Evolutionary conservation across 2,888 invertebrate genomes (phyloP).

Genomic region (Podotricha telesiphe): DNA sequence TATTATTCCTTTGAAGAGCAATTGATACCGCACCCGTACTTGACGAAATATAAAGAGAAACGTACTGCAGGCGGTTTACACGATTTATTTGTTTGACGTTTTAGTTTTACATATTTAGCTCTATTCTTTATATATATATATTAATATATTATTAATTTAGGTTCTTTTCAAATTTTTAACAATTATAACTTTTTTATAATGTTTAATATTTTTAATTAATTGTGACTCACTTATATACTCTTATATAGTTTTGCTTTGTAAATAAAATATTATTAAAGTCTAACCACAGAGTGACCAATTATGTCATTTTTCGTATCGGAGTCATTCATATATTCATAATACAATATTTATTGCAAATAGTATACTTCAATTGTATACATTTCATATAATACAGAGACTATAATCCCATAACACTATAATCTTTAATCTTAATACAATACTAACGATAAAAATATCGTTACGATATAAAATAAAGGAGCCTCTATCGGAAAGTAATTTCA

Average conservation of each 20-base stretch:
- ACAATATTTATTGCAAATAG: no score
- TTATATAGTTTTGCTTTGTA: no score
- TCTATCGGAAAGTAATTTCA: conserved; percentile 48
- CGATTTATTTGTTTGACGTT: conserved; percentile 1
- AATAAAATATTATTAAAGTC: no score
- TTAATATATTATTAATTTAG: no score
- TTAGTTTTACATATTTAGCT: not conserved
- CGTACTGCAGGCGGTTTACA: conserved; percentile 10
- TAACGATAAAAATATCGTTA: conserved; percentile 21
- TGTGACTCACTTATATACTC: no score
- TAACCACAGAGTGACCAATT: no score
- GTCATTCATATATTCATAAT: no score
- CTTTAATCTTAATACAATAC: conserved; percentile 2
- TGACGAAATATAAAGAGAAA: not conserved
- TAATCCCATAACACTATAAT: conserved; percentile 1
- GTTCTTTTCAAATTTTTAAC: no score
- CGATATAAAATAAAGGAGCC: conserved; percentile 16
- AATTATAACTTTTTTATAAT: no score
- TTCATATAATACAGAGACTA: not conserved
- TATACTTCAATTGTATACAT: not conserved
- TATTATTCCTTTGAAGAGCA: conserved; percentile 16
- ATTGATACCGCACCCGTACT: conserved; percentile 10
- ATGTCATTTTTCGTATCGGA: no score
- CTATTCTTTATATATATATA: no score
- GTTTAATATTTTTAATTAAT: no score